Evolutionary conservation across 2,888 invertebrate genomes (phyloP).

Genomic region (Xanthorhoe designata): DNA sequence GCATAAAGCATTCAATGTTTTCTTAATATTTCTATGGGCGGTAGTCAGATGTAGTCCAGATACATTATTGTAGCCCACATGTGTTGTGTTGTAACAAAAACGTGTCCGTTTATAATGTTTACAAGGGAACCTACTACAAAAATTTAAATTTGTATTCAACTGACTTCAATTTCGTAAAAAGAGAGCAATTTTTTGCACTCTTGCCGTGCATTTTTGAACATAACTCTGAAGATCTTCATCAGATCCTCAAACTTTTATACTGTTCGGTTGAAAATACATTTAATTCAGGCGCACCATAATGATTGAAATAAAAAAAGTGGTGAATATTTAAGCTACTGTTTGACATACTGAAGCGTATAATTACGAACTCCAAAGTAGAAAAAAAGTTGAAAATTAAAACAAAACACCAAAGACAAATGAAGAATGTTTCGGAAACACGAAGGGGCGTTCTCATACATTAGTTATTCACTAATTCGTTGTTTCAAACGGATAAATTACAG

Average conservation of each 20-base stretch:
- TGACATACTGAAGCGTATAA: slow-evolving; percentile 57
- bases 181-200: no score
- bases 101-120: slow-evolving; percentile 1
- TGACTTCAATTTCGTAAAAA: no score
- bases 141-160: no score
- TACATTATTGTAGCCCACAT: neutral
- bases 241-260: no score
- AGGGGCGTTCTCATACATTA: slow-evolving; percentile 80
- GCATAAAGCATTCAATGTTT: no score
- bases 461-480: slow-evolving; percentile 83
- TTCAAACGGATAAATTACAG: slow-evolving; percentile 79
- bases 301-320: slow-evolving; percentile 28
- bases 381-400: slow-evolving; percentile 54
- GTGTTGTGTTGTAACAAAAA: slow-evolving; percentile 4
- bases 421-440: slow-evolving; percentile 71
- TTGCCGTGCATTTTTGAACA: no score
- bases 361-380: slow-evolving; percentile 65
- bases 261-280: slow-evolving; percentile 8
- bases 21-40: no score
- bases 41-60: neutral
- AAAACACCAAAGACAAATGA: slow-evolving; percentile 75
- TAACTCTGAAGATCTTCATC: no score
- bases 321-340: slow-evolving; percentile 46
- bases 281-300: slow-evolving; percentile 18
- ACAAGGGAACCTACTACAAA: no score